Base-by-base conservation (phyloP, 2,888 invertebrate species). In the Harpalus rufipes region DNA sequence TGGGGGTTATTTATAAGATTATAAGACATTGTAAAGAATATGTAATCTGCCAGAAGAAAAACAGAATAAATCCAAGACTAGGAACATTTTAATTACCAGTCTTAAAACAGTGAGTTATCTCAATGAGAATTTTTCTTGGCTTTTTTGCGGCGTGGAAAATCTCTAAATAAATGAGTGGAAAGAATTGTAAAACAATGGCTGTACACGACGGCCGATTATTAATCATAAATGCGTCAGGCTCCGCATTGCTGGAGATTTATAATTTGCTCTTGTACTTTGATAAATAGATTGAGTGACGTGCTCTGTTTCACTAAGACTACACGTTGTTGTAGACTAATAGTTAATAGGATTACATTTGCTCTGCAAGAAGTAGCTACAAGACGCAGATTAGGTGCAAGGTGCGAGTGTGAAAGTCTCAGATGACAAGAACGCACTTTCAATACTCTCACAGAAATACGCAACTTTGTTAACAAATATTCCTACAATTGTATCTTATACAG, bases 251-350 rank as follows among this genome's bases (percentile, higher is more conserved):
- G 44, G 39, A 65, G 84, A 84, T 84, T 84, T 84, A 84, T 65
- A 84, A 84, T 84, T 84, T 84, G 74, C 84, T 78, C 78, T 41
- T 65, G 84, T 78, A 63, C 78, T 84, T 83, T 84, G 84, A 84
- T 84, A 84, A 84, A 84, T 84, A 84, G 84, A 84, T 84, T 84
- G 84, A 78, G 76, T 78, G 84, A 84, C 78, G 84, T 84, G 74
- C 76, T 76, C 76, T 59, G 83, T 83, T 59, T 76, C 51, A 65
- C 84, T 78, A 84, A 84, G 84, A 78, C 63, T 78, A 63, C 78
- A 84, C 61, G 56, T 32, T 63, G 56, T 76, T 51, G 16, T 51
- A 41, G 59, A 61, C 16, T 80, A 84, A 84, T 65, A 61, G 25
- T 51, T 84, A 84, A 84, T 63, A 56, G 74, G 84, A 81, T 81